Conservation (phyloP, 2,888 invertebrate genomes). For the Crocallis elinguaria region DNA sequence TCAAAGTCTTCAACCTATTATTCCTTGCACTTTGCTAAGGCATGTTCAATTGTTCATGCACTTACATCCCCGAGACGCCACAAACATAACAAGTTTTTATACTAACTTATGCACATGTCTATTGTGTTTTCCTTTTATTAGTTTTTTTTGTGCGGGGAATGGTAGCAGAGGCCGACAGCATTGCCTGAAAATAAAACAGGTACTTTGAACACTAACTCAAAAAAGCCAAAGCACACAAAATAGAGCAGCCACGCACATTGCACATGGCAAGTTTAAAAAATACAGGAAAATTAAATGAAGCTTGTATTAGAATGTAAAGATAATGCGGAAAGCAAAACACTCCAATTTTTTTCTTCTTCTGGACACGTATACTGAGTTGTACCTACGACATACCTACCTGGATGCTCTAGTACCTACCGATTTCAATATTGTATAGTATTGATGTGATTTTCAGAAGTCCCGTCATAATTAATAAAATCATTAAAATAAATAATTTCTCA, state of each 20-base stretch:
- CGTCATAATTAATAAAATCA: too few relatives aligned
- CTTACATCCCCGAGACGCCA: constrained; percentile 11
- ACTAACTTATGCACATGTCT: constrained; percentile 30
- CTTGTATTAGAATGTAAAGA: too few relatives aligned
- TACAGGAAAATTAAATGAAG: too few relatives aligned
- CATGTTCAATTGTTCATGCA: neutral
- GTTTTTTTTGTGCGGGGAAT: constrained; percentile 90
- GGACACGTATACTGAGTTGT: too few relatives aligned
- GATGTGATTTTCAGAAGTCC: too few relatives aligned
- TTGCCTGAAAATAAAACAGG: constrained; percentile 86
- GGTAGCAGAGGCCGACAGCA: constrained; percentile 88
- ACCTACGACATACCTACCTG: too few relatives aligned
- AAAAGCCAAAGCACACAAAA: constrained; percentile 61
- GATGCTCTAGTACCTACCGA: too few relatives aligned
- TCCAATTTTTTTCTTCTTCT: too few relatives aligned
- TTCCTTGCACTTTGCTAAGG: neutral
- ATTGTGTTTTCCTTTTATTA: constrained; percentile 88
- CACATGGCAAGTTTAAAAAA: neutral
- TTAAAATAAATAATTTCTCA: neutral
- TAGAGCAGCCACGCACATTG: constrained; percentile 19
- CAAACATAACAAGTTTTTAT: constrained; percentile 11
- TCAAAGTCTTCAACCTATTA: too few relatives aligned
- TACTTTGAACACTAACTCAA: constrained; percentile 68
- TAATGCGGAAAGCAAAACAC: too few relatives aligned
- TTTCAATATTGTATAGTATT: too few relatives aligned